Evolutionary conservation across 2,797 vertebrate species (phyloP).

Genomic region (Coregonus suidteri): DNA sequence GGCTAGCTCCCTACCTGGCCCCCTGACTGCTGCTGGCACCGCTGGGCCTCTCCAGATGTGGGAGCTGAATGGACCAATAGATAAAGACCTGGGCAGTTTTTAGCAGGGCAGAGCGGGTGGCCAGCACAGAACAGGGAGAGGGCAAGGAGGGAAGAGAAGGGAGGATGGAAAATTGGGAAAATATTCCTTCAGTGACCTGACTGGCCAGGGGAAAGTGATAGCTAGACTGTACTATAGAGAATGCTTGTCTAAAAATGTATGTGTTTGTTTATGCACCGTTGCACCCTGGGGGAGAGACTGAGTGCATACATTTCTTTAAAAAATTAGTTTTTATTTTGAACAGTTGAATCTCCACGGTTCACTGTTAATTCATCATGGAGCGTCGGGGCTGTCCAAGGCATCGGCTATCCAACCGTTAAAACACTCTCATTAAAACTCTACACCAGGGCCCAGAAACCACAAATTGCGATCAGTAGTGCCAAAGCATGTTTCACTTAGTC

Average conservation of each 20-base stretch:
- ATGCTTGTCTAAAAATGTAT: slow-evolving; percentile 14
- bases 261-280: slow-evolving; percentile 24
- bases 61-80: slow-evolving; percentile 22
- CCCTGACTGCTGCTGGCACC: slow-evolving; percentile 2
- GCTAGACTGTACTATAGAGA: slow-evolving; percentile 6
- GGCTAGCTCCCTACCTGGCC: slow-evolving; percentile 9
- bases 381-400: not conserved
- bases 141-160: not conserved
- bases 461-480: not conserved
- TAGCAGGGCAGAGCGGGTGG: not conserved
- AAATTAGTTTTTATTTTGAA: not conserved
- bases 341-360: slow-evolving; percentile 1
- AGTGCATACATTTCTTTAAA: slow-evolving; percentile 1
- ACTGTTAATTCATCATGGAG: slow-evolving; percentile 1
- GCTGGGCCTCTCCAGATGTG: slow-evolving; percentile 19
- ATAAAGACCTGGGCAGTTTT: not conserved
- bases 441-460: not conserved
- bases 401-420: not conserved
- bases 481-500: not conserved
- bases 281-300: slow-evolving; percentile 13
- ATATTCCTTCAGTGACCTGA: not conserved
- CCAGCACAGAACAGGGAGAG: slow-evolving; percentile 1
- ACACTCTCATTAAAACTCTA: slow-evolving; percentile 14
- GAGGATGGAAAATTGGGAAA: not conserved
- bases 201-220: not conserved